Evolutionary conservation across 2,797 vertebrate species (phyloP).

Genomic region (Tarsius wallacei): DNA sequence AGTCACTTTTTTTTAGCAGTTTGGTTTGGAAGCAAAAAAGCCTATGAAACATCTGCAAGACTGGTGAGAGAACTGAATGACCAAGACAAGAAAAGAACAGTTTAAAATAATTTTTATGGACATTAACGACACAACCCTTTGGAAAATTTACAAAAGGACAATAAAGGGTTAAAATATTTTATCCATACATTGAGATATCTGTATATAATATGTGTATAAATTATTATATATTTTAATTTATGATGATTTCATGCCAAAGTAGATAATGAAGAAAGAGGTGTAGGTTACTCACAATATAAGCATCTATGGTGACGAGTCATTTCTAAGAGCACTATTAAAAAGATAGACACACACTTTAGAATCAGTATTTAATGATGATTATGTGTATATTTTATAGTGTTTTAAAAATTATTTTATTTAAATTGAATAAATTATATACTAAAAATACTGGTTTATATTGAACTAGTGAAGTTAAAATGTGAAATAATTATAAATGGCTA

Average conservation of each 20-base stretch:
- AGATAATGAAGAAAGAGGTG: conserved; percentile 4
- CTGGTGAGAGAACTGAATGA: background rate
- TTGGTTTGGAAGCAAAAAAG: background rate
- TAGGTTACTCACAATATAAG: background rate
- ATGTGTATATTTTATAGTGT: background rate
- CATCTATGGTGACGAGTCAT: background rate
- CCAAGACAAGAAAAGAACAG: background rate
- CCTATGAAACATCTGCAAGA: background rate
- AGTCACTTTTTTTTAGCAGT: background rate
- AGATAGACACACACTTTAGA: background rate
- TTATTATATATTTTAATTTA: background rate
- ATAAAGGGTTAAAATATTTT: background rate
- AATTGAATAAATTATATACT: conserved; percentile 32
- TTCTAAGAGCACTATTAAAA: background rate
- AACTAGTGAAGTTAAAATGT: conserved; percentile 12
- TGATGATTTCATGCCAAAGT: background rate
- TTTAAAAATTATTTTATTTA: conserved; percentile 39
- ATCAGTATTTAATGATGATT: background rate
- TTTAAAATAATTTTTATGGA: background rate
- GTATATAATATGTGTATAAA: background rate
- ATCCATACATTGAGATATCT: too few relatives aligned
- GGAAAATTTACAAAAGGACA: background rate
- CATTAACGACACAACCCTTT: background rate
- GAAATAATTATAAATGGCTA: background rate
- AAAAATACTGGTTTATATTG: conserved; percentile 27